Evolutionary conservation across 2,113 vertebrate genomes (phyloP).

Genomic region (Peromyscus leucopus): DNA sequence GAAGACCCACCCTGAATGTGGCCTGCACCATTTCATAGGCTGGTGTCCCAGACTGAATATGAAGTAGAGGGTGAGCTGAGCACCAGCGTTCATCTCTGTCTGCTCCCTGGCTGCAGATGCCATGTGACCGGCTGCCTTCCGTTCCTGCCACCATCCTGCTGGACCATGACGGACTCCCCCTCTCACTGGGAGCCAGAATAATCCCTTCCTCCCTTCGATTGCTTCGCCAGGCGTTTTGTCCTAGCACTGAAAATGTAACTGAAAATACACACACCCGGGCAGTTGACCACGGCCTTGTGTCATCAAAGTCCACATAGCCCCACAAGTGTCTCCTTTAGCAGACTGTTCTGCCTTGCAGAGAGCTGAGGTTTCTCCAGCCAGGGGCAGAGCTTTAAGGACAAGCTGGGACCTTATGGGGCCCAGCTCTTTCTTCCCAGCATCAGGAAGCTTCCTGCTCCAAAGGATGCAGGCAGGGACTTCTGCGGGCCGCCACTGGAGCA

Average conservation of each 20-base stretch:
- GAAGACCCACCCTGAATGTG: not conserved
- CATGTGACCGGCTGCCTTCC: not conserved
- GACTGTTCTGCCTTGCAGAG: fast-evolving
- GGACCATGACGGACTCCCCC: not conserved
- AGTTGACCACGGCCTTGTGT: not conserved
- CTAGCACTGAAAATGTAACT: not conserved
- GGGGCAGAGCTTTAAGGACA: not conserved
- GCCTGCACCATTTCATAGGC: no score
- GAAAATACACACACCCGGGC: not conserved
- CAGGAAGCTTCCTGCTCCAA: slow-evolving; percentile 39
- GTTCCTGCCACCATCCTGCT: not conserved
- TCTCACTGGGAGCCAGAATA: not conserved
- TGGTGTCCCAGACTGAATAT: not conserved
- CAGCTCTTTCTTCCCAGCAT: slow-evolving; percentile 18
- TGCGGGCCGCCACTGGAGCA: not conserved
- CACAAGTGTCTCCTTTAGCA: not conserved
- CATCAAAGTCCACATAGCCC: not conserved
- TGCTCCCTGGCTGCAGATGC: not conserved
- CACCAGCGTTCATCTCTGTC: no score
- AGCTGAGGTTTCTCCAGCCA: not conserved
- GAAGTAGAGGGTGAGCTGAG: not conserved
- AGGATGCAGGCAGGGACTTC: not conserved
- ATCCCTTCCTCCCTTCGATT: not conserved
- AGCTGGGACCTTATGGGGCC: not conserved
- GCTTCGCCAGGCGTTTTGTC: not conserved